Conservation (phyloP, 1,140 invertebrate species). For the Drosophila setifemur region DNA sequence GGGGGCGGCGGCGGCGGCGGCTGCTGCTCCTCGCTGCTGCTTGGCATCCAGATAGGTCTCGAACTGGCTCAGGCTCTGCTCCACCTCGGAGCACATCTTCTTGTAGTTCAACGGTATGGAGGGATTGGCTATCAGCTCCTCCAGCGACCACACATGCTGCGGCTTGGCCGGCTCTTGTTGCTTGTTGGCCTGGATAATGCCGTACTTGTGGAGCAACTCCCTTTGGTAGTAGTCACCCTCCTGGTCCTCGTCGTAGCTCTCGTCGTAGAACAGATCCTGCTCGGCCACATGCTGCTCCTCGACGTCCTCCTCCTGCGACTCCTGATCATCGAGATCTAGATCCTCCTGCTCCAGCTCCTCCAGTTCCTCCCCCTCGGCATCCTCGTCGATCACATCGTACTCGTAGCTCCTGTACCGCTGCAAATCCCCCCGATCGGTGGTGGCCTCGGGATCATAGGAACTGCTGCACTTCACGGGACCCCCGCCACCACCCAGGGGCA, state of each 20-base stretch:
- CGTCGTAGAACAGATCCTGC: constrained; percentile 38
- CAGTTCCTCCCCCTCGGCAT: constrained; percentile 62
- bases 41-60: constrained; percentile 74
- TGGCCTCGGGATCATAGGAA: constrained; percentile 72
- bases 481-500: constrained; percentile 82
- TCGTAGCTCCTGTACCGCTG: constrained; percentile 68
- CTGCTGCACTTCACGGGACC: constrained; percentile 35
- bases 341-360: constrained; percentile 54
- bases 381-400: constrained; percentile 61
- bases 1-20: constrained; percentile 27
- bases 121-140: constrained; percentile 76
- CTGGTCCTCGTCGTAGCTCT: constrained; percentile 34
- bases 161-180: constrained; percentile 9
- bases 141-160: constrained; percentile 75
- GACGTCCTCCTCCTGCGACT: constrained; percentile 35
- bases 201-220: constrained; percentile 48
- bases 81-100: constrained; percentile 80
- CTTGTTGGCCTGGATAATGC: constrained; percentile 38
- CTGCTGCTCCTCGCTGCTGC: constrained; percentile 33
- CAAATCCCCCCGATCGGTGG: constrained; percentile 60
- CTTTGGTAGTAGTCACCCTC: constrained; percentile 21
- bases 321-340: constrained; percentile 38
- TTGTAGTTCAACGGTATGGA: constrained; percentile 76
- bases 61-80: constrained; percentile 72
- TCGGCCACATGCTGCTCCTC: constrained; percentile 49